phyloP scores from a whole-genome alignment of 35 echinoderm and acorn worm genomes.

The Lytechinus pictus region DNA sequence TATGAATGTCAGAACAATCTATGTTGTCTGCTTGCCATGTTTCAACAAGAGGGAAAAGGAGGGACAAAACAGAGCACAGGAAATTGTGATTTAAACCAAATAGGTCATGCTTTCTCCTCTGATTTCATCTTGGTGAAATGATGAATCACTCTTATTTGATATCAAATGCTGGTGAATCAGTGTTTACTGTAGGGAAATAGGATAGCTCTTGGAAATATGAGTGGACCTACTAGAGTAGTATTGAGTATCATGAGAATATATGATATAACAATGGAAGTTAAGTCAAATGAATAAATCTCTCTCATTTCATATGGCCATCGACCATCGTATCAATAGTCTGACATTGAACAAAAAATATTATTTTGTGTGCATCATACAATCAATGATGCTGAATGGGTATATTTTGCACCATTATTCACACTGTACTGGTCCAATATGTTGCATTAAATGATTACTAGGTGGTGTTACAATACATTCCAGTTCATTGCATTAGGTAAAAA shows the following conservation, averaged over 20 bases:
- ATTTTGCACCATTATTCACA: no score
- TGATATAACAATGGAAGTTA: not conserved
- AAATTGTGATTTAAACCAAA: conserved; percentile 28
- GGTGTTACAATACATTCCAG: no score
- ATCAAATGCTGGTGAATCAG: not conserved
- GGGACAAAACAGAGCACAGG: conserved; percentile 26
- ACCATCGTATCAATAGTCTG: not conserved
- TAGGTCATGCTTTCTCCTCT: not conserved
- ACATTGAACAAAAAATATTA: no score
- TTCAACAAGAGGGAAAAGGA: not conserved
- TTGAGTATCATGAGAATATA: not conserved
- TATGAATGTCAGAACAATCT: not conserved
- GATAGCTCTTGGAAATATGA: not conserved
- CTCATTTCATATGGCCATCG: not conserved
- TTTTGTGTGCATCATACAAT: no score
- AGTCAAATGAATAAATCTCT: not conserved
- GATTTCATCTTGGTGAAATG: not conserved
- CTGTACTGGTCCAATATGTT: no score
- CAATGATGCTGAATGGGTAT: no score
- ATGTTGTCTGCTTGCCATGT: not conserved
- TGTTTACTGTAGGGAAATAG: not conserved
- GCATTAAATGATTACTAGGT: no score
- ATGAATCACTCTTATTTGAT: not conserved
- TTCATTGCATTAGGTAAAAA: no score
- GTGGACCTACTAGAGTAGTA: not conserved